phyloP scores from a whole-genome alignment of 2,888 invertebrate species.

The Microctonus aethiopoides region DNA sequence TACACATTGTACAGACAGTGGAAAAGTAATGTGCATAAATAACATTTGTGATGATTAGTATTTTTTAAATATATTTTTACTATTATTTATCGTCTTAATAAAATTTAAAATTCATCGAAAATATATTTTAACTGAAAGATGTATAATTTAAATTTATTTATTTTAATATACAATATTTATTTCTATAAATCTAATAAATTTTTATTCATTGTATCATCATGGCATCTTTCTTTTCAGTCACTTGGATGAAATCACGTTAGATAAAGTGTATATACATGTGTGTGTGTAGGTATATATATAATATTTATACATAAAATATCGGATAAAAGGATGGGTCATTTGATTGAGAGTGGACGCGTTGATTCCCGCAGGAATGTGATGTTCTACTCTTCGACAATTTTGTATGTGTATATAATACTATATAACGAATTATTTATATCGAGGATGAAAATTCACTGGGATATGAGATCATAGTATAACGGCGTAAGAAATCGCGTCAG shows the following conservation, averaged over 20 bases:
- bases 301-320: not conserved
- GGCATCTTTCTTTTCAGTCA: not conserved
- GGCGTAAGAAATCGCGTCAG: conserved; percentile 18
- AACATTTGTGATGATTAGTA: not conserved
- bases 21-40: not conserved
- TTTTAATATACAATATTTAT: too few species aligned
- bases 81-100: too few species aligned
- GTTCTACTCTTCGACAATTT: not conserved
- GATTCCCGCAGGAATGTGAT: conserved; percentile 24
- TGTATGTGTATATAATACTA: not conserved
- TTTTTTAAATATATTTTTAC: too few species aligned
- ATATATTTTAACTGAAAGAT: too few species aligned
- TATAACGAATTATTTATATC: conserved; percentile 24
- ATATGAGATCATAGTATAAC: conserved; percentile 10
- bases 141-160: too few species aligned
- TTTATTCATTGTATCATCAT: too few species aligned
- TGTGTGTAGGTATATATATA: not conserved
- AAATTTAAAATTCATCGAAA: too few species aligned
- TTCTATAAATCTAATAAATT: too few species aligned
- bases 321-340: conserved; percentile 18
- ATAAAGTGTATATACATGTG: not conserved
- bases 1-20: not conserved
- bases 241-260: conserved; percentile 12
- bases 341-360: conserved; percentile 4
- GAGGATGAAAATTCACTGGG: not conserved